phyloP scores from a whole-genome alignment of 2,888 invertebrate species.

The Apodemia zela region DNA sequence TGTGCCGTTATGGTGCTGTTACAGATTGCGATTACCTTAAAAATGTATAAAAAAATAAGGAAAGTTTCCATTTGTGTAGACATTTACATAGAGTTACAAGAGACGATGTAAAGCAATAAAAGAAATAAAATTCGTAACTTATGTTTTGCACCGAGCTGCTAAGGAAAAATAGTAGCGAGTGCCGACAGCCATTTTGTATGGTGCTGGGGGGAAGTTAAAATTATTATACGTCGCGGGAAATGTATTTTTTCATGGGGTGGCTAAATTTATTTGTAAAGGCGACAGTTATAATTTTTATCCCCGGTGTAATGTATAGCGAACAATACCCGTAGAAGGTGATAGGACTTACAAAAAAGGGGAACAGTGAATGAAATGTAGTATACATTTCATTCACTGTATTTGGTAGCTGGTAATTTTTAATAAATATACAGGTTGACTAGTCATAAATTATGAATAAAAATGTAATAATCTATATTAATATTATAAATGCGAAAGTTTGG shows the following conservation, averaged over 20 bases:
- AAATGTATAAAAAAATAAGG: no score
- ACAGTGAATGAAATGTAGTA: not conserved
- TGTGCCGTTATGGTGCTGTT: no score
- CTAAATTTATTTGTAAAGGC: conserved; percentile 44
- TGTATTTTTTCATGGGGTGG: conserved; percentile 58
- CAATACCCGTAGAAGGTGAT: not conserved
- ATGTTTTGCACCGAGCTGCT: conserved; percentile 38
- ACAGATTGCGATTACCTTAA: no score
- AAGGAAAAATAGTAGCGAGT: conserved; percentile 71
- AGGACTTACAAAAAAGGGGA: not conserved
- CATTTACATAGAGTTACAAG: not conserved
- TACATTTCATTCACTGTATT: not conserved
- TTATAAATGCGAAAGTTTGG: no score
- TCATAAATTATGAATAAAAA: no score
- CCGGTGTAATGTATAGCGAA: not conserved
- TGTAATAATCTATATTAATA: no score
- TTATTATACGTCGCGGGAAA: conserved; percentile 70
- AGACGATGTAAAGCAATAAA: not conserved
- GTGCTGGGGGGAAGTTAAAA: conserved; percentile 73
- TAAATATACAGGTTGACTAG: no score
- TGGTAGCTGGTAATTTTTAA: not conserved
- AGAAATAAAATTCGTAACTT: conserved; percentile 21
- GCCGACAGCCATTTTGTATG: conserved; percentile 76
- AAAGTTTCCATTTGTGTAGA: not conserved
- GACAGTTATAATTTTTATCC: conserved; percentile 57